phyloP scores from a whole-genome alignment of 2,113 vertebrate genomes.

The Heloderma charlesbogerti region DNA sequence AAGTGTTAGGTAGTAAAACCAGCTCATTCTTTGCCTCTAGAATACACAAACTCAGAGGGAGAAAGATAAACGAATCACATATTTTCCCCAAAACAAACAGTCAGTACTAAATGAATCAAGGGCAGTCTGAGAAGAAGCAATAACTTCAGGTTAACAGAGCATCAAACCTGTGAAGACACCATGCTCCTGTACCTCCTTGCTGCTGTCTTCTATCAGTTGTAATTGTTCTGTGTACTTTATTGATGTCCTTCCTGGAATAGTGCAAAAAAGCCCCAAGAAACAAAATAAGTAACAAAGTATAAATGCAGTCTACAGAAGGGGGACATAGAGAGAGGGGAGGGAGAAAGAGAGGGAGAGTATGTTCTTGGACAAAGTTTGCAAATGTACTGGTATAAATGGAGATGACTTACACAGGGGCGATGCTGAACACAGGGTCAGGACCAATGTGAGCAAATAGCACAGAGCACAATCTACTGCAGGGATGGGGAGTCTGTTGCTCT shows the following conservation, averaged over 20 bases:
- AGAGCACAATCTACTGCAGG: background rate
- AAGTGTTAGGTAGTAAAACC: background rate
- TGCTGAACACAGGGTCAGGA: background rate
- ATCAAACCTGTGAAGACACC: background rate
- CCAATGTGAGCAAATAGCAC: background rate
- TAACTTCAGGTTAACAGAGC: background rate
- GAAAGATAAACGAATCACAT: background rate
- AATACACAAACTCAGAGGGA: background rate
- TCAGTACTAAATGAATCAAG: constrained; percentile 11
- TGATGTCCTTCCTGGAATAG: background rate
- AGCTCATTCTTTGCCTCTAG: background rate
- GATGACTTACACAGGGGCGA: background rate
- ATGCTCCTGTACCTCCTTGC: background rate
- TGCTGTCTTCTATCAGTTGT: background rate
- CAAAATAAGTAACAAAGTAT: background rate
- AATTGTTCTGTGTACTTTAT: background rate
- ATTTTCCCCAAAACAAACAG: background rate
- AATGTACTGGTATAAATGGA: background rate
- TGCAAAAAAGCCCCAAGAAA: background rate
- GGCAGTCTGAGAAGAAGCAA: background rate
- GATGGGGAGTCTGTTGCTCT: too few species aligned
- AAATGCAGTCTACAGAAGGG: background rate
- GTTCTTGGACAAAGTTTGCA: background rate
- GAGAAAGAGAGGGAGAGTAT: background rate
- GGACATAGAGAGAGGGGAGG: background rate